Base-by-base conservation (phyloP, 1,140 invertebrate species). In the Atta cephalotes region DNA sequence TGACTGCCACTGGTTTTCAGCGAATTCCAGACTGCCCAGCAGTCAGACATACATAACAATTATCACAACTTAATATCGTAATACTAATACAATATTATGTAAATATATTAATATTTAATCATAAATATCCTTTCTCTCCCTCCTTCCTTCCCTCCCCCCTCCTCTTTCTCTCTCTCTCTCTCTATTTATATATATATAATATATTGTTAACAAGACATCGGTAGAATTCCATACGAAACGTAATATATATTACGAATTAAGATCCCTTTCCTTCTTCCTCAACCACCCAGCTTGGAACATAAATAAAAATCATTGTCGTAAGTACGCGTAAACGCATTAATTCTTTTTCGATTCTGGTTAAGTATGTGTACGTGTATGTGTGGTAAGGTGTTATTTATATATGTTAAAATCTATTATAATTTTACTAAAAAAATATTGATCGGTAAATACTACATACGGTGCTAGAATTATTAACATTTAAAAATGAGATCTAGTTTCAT, bases 41-140 rank as follows among this genome's bases (percentile, higher is more conserved):
- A 93, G 93, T 91, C 93, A 93, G 93, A 94, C 90, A 91, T 90
- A 91, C 89, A 87, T 91, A 93, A 94, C 93, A 93, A 92, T 94
- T 93, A 93, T 94, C 93, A 94, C 93, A 94, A 94, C 94, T 92
- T 89, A 93, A 93, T 91, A 93, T 76, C 86, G 91, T 93, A 79
- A 92, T 93, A 92, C 93, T 95, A 94, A 94, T 95, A 94, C 93
- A 92, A 86, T 94, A 93, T 93, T 92, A 93, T 94, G 92, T 94
- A 94, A 93, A 92, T 93, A 94, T 94, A 93, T 93, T 94, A 93
- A 94, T 94, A 94, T 92, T 93, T 92, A 93, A 90, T 92, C 90
- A 92, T 94, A 94, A 94, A 95, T 94, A 94, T 94, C 93, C 39
- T 45, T 10, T 10, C 39, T 45, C 39, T 45, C 0, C 1, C 9